phyloP scores from a whole-genome alignment of 2,113 vertebrate species.

The Scytalopus superciliaris region DNA sequence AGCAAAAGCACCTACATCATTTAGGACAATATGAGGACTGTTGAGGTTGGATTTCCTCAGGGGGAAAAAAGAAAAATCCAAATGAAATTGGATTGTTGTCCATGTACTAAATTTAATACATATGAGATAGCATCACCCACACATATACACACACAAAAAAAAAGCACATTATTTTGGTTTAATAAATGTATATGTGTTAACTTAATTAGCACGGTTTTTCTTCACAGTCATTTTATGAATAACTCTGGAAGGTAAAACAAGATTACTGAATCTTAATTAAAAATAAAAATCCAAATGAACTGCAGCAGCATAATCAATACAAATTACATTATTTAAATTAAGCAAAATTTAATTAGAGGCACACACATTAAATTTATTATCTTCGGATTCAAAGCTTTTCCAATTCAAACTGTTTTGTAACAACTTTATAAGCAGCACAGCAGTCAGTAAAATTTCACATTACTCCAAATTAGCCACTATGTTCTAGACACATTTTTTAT shows the following conservation, averaged over 20 bases:
- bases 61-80: background rate
- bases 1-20: background rate
- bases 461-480: constrained; percentile 31
- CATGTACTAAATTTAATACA: background rate
- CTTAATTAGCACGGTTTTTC: constrained; percentile 42
- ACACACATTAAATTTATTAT: constrained; percentile 17
- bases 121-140: background rate
- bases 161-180: background rate
- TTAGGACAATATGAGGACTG: background rate
- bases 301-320: constrained; percentile 55
- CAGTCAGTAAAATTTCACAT: constrained; percentile 37
- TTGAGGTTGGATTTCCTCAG: background rate
- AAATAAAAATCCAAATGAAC: constrained; percentile 51
- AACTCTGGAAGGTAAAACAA: constrained; percentile 55
- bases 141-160: background rate
- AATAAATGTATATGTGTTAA: constrained; percentile 5
- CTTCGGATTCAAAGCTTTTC: constrained; percentile 27
- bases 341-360: constrained; percentile 54
- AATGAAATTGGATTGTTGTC: background rate
- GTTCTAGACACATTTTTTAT: background rate
- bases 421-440: constrained; percentile 12
- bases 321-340: constrained; percentile 64
- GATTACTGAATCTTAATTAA: constrained; percentile 56
- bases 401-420: constrained; percentile 31
- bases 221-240: constrained; percentile 21